phyloP scores from a whole-genome alignment of 2,113 vertebrate genomes.

The Oophaga pumilio region DNA sequence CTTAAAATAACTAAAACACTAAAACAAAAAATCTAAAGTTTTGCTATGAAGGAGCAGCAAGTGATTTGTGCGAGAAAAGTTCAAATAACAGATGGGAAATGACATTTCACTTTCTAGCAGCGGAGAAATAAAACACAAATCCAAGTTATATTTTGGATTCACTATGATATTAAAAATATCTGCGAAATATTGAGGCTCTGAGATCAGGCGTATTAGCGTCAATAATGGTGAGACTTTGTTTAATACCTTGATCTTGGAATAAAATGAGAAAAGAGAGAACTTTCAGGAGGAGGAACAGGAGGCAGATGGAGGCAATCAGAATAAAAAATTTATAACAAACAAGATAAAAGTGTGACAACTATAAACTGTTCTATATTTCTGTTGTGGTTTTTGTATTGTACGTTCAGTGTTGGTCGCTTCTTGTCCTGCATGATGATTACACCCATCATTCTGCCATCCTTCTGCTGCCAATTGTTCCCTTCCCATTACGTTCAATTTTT shows the following conservation, averaged over 20 bases:
- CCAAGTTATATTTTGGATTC: conserved; percentile 34
- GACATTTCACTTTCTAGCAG: conserved; percentile 31
- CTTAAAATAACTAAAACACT: conserved; percentile 3
- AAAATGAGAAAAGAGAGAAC: conserved; percentile 21
- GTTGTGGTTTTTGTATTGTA: too few relatives aligned
- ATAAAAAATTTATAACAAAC: neutral
- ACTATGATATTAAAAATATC: conserved; percentile 33
- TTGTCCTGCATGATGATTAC: too few relatives aligned
- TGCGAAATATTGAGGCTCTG: neutral
- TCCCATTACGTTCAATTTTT: too few relatives aligned
- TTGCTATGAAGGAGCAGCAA: neutral
- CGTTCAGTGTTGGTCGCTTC: too few relatives aligned
- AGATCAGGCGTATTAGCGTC: conserved; percentile 35
- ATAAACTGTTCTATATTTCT: neutral
- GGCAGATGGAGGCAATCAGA: neutral
- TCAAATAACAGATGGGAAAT: conserved; percentile 20
- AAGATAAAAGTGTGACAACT: neutral
- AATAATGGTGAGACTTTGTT: conserved; percentile 33
- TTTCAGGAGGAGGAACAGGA: neutral
- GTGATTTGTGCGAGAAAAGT: conserved; percentile 4
- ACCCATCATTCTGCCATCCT: too few relatives aligned
- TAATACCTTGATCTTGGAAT: conserved; percentile 20
- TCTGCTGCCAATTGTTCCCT: too few relatives aligned
- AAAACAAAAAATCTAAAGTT: conserved; percentile 1
- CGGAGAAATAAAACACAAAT: conserved; percentile 32